Conservation (phyloP, 2,113 vertebrate species). For the Poecile atricapillus region DNA sequence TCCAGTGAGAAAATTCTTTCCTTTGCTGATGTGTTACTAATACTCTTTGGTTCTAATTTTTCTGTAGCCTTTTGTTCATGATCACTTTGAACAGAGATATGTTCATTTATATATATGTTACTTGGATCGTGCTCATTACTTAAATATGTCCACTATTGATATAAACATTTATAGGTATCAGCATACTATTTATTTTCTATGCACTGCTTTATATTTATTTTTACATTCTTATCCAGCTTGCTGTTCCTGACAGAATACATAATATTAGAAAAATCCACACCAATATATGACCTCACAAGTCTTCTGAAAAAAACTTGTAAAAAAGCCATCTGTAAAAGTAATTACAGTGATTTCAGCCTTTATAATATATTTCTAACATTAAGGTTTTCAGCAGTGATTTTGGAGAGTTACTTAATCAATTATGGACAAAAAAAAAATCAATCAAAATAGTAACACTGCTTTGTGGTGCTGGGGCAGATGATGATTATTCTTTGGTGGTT, state of each 20-base stretch:
- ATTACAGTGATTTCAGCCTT: background rate
- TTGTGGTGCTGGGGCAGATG: background rate
- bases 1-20: background rate
- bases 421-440: background rate
- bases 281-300: background rate
- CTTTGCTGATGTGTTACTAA: background rate
- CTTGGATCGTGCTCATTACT: background rate
- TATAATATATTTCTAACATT: background rate
- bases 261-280: background rate
- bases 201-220: background rate
- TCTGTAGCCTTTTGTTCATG: rapidly evolving
- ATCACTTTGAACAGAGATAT: background rate
- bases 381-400: background rate
- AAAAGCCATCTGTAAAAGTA: background rate
- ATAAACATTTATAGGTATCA: background rate
- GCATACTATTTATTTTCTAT: background rate
- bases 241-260: background rate
- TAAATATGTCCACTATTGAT: background rate
- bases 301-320: background rate
- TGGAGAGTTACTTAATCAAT: background rate
- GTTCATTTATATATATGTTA: background rate
- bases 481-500: background rate
- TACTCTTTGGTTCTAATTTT: background rate
- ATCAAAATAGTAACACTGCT: background rate
- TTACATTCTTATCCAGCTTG: background rate